A percentile compares a stretch with the other conserved stretches of the same genome.
phyloP scores from a whole-genome alignment of 2,113 vertebrate species.

The Heterochromis multidens region DNA sequence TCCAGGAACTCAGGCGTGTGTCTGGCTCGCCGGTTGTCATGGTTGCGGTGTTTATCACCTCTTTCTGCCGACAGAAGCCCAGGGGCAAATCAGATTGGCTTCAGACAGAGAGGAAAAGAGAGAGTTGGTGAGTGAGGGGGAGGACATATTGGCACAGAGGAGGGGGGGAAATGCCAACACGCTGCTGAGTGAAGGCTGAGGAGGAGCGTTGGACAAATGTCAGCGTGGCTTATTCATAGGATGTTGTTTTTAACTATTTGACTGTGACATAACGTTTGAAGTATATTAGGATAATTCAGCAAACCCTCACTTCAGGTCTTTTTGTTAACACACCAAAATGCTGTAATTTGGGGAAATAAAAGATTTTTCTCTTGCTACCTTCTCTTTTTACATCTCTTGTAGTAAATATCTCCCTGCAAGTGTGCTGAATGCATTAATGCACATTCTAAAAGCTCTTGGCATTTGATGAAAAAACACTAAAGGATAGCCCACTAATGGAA shows the following conservation, averaged over 20 bases:
- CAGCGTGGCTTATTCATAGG: constrained; percentile 57
- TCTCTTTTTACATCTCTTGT: not conserved
- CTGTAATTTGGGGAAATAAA: not conserved
- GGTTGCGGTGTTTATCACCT: constrained; percentile 75
- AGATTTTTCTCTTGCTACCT: not conserved
- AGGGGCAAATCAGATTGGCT: constrained; percentile 75
- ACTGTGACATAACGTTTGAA: not conserved
- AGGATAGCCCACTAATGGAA: not conserved
- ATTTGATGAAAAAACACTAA: not conserved
- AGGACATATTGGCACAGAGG: constrained; percentile 64
- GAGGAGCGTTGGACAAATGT: constrained; percentile 64
- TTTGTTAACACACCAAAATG: not conserved
- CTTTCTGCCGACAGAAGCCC: constrained; percentile 67
- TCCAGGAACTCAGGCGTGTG: constrained; percentile 51
- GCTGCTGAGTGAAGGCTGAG: constrained; percentile 46
- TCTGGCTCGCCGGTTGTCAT: constrained; percentile 70
- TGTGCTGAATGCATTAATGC: not conserved
- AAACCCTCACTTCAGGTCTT: not conserved
- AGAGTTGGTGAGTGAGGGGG: constrained; percentile 62
- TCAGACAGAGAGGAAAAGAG: constrained; percentile 49
- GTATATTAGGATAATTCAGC: not conserved
- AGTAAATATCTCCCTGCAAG: not conserved
- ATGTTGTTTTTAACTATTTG: constrained; percentile 25
- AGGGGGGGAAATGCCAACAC: constrained; percentile 71
- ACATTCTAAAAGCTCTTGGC: not conserved